phyloP scores from a whole-genome alignment of 2,888 invertebrate genomes.

The Scaeva pyrastri region DNA sequence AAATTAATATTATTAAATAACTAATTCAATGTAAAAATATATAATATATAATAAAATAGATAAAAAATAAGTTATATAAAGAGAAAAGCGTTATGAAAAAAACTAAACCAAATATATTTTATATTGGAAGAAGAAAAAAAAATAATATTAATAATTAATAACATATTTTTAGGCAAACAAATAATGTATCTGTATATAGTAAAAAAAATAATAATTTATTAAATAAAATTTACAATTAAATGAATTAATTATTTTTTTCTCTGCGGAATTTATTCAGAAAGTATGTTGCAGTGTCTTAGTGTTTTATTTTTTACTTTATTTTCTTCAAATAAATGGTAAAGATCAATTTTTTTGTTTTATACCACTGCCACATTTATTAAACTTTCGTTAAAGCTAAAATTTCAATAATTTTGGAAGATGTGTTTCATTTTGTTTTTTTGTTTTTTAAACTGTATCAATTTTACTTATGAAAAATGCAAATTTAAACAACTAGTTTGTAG shows the following conservation, averaged over 20 bases:
- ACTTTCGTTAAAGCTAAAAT: constrained; percentile 69
- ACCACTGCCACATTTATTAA: background rate
- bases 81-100: constrained; percentile 70
- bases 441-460: constrained; percentile 30
- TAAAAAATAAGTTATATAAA: constrained; percentile 76
- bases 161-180: constrained; percentile 66
- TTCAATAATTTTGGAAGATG: constrained; percentile 69
- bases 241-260: constrained; percentile 53
- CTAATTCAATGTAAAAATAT: constrained; percentile 74
- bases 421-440: constrained; percentile 37
- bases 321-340: constrained; percentile 2
- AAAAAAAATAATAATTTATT: constrained; percentile 74
- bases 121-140: constrained; percentile 61
- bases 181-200: constrained; percentile 56
- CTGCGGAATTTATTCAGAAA: constrained; percentile 51
- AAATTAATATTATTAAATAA: constrained; percentile 75
- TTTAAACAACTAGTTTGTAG: constrained; percentile 25
- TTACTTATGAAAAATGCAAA: constrained; percentile 38
- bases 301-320: background rate
- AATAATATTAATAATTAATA: constrained; percentile 40
- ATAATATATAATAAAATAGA: constrained; percentile 70
- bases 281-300: constrained; percentile 5
- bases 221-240: constrained; percentile 71
- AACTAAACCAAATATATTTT: constrained; percentile 70
- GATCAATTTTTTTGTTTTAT: background rate